Evolutionary conservation across 2,113 vertebrate species (phyloP), one percentile per base, ranked within the genome.

Genomic region (Ursus arctos): DNA sequence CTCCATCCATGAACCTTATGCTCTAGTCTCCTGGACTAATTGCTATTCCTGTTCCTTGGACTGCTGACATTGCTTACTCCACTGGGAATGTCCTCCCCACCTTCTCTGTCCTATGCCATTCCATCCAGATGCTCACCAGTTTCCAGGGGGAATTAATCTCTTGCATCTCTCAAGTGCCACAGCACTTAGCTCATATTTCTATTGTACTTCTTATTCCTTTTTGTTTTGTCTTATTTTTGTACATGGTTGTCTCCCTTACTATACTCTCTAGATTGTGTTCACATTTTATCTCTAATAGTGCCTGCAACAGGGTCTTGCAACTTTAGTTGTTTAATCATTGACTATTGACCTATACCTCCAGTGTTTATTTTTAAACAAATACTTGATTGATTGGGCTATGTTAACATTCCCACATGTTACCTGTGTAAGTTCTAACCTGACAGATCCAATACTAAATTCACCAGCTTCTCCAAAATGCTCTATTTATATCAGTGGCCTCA

Each of bases 321-420:
- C 31, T 83, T 21, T 7, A 33, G n/a, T 67, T 71, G 40, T 57
- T 81, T 94, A 88, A 61, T 55, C 19, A 65, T 40, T 91, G 43
- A 86, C 16, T 83, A n/a, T n/a, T 55, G 26, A 61, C 28, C 24
- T 95, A 11, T 36, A 47, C 28, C 43, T 77, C 24, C 22, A 59
- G 18, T 67, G 79, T 81, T 87, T 91, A 61, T 49, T 94, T 95
- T 91, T 76, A 91, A 94, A 71, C 1, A 67, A 28, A 51, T 19
- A 57, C 31, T 67, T 83, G 4, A 71, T 77, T 36, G 22, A 55
- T 91, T 6, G 19, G 33, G 15, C 55, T 95, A 40, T 33, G 51
- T 63, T 88, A 95, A 49, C 7, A 95, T 82, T 71, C 18, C 49
- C 80, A 13, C 49, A 47, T 80, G 33, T 72, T 76, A n/a, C 4